These are phyloP conservation scores for Adelognathus sp. DNA, from an alignment of 2,888 invertebrate genomes.

Conservation along the genomic window DNA sequence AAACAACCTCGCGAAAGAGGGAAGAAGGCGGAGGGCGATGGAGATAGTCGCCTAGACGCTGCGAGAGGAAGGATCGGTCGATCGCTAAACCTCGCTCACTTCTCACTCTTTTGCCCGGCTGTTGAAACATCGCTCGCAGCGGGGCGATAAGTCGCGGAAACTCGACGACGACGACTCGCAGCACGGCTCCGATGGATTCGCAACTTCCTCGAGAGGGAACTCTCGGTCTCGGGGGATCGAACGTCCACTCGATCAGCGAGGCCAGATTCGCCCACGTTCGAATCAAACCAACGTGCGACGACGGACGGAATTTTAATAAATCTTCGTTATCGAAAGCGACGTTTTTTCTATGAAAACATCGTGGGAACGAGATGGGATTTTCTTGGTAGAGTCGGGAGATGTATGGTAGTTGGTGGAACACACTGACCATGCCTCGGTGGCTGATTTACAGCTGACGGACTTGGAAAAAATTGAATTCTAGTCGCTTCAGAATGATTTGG, in stretches of 20 bases:
- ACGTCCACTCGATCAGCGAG: background rate
- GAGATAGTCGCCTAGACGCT: conserved; percentile 6
- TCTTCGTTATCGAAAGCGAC: background rate
- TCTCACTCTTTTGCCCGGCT: background rate
- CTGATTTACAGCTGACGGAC: too few species aligned
- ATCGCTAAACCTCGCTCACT: conserved; percentile 3
- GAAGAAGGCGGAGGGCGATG: background rate
- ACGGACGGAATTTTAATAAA: background rate
- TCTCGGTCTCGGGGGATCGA: background rate
- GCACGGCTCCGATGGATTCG: conserved; percentile 35
- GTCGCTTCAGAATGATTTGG: too few species aligned
- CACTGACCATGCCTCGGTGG: too few species aligned
- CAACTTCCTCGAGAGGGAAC: conserved; percentile 21
- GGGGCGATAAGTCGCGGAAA: conserved; percentile 17
- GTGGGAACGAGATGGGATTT: too few species aligned
- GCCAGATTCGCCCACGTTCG: background rate
- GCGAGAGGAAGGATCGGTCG: conserved; percentile 38
- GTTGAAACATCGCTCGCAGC: background rate
- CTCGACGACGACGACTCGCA: background rate
- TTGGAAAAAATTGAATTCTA: too few species aligned
- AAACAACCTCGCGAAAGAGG: background rate
- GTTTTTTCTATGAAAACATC: background rate
- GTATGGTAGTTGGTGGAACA: too few species aligned
- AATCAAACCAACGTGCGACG: background rate
- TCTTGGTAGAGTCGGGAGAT: too few species aligned